phyloP scores from a whole-genome alignment of 2,113 vertebrate genomes.

The Lepisosteus oculatus region DNA sequence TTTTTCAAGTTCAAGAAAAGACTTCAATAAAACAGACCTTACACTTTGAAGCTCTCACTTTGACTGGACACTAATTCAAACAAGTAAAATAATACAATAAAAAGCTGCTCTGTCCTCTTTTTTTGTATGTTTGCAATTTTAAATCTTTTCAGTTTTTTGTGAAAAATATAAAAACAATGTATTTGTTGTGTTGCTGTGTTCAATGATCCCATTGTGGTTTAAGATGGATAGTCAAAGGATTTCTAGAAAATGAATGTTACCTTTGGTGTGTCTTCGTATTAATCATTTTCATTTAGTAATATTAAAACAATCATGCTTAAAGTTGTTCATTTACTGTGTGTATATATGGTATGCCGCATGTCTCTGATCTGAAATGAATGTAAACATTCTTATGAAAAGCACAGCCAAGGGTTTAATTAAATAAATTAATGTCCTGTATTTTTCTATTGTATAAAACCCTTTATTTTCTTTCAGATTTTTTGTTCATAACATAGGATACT shows the following conservation, averaged over 20 bases:
- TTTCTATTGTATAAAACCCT: constrained; percentile 59
- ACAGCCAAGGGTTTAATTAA: constrained; percentile 62
- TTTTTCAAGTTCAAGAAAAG: too few relatives aligned
- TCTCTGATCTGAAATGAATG: constrained; percentile 57
- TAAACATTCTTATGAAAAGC: constrained; percentile 56
- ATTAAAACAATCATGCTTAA: constrained; percentile 16
- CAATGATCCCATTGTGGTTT: too few relatives aligned
- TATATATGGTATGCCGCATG: constrained; percentile 63
- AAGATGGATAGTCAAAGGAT: too few relatives aligned
- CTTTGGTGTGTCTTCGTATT: not conserved
- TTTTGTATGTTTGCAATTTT: too few relatives aligned
- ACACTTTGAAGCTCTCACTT: too few relatives aligned
- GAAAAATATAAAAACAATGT: too few relatives aligned
- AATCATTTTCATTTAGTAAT: not conserved
- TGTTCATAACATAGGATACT: constrained; percentile 59
- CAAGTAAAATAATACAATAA: too few relatives aligned
- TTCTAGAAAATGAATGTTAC: constrained; percentile 4
- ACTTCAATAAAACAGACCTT: too few relatives aligned
- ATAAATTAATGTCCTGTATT: constrained; percentile 61
- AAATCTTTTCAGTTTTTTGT: too few relatives aligned
- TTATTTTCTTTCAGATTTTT: constrained; percentile 44
- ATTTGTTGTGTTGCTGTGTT: too few relatives aligned
- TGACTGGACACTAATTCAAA: too few relatives aligned
- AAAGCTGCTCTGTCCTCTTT: too few relatives aligned
- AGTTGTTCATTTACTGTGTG: constrained; percentile 47